These are phyloP conservation scores for Thereva nobilitata DNA, from an alignment of 2,888 invertebrate species.

Conservation along the genomic window DNA sequence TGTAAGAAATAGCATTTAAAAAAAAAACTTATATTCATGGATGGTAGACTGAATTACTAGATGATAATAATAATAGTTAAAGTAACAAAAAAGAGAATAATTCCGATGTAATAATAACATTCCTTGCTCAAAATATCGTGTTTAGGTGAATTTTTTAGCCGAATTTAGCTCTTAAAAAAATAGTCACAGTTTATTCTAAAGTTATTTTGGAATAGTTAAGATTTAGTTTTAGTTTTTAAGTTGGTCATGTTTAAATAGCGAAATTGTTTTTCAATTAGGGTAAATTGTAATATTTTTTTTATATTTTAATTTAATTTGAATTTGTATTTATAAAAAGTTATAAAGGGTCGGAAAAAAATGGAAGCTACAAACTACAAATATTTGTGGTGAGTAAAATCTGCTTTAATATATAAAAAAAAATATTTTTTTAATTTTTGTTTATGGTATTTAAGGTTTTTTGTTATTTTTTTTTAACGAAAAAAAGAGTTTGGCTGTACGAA, in stretches of 20 bases:
- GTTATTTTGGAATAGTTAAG: not conserved
- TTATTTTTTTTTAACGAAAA: no score
- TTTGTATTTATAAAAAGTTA: not conserved
- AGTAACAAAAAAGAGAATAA: constrained; percentile 7
- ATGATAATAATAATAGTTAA: constrained; percentile 20
- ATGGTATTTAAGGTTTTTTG: no score
- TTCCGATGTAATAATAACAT: constrained; percentile 7
- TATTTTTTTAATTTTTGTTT: no score
- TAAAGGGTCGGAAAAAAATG: no score
- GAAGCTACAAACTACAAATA: no score
- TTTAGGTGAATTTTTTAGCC: no score
- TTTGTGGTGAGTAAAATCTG: no score
- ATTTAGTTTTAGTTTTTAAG: no score
- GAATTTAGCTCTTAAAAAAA: not conserved
- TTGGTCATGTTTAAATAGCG: no score
- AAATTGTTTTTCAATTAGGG: not conserved
- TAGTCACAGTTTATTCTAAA: constrained; percentile 10
- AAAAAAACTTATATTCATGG: constrained; percentile 11
- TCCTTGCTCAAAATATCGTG: constrained; percentile 27
- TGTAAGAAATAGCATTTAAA: no score
- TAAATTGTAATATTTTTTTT: not conserved
- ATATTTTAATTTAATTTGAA: not conserved
- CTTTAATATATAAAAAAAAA: no score
- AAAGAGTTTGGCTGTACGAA: no score
- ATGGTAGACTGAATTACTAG: constrained; percentile 35